Evolutionary conservation across 2,113 vertebrate genomes (phyloP).

Genomic region (Coptodon rendalli): DNA sequence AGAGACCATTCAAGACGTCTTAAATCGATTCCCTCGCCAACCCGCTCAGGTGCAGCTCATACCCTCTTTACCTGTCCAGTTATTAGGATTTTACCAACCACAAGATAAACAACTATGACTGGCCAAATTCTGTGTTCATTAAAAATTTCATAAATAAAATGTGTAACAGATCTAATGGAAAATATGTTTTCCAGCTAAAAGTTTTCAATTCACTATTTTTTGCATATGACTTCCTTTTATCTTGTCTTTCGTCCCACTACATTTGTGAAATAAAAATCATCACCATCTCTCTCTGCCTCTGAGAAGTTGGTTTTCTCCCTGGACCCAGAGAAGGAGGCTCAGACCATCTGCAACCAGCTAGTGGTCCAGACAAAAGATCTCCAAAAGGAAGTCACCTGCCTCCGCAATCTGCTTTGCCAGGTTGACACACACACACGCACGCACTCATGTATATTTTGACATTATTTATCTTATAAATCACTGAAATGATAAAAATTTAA

Average conservation of each 20-base stretch:
- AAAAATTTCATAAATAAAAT: background rate
- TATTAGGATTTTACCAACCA: background rate
- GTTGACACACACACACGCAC: constrained; percentile 47
- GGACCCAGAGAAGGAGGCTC: constrained; percentile 72
- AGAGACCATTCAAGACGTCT: constrained; percentile 74
- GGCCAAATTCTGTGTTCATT: background rate
- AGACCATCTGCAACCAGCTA: constrained; percentile 76
- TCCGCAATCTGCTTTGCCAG: constrained; percentile 79
- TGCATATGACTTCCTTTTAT: background rate
- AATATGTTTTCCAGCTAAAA: background rate
- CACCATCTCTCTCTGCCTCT: background rate
- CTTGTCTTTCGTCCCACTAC: background rate
- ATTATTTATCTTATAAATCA: background rate
- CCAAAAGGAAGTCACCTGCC: constrained; percentile 77
- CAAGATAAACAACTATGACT: background rate
- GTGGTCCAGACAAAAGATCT: constrained; percentile 72
- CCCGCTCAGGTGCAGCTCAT: constrained; percentile 78
- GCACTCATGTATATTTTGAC: background rate
- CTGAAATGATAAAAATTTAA: background rate
- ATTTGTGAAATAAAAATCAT: background rate
- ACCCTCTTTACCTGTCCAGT: background rate
- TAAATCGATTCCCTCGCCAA: constrained; percentile 76
- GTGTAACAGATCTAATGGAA: background rate
- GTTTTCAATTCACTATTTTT: background rate
- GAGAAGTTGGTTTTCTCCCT: constrained; percentile 80